Base-by-base conservation (phyloP, 2,797 vertebrate species). In the Salmo trutta region DNA sequence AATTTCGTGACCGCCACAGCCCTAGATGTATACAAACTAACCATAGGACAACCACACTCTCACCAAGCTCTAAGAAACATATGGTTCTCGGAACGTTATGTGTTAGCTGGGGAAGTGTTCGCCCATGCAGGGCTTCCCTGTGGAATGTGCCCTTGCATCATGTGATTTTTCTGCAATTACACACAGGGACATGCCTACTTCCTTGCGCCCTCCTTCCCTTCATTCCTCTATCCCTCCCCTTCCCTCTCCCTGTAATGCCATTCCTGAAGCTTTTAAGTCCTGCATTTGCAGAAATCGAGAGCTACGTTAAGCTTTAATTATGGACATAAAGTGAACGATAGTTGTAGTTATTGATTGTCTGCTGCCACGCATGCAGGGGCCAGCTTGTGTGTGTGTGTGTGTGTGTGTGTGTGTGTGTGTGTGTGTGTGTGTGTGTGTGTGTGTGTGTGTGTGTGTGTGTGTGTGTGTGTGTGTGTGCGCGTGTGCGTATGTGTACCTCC, bases 281-380 rank as follows among this genome's bases (percentile, higher is more conserved):
- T 71, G 64, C 75, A 56, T 82, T 81, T 81, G 82, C 74, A 77
- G 74, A 84, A 83, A 86, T 79, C 10, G 77, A 85, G 73, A 84
- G 82, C 79, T 81, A 80, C 80, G 79, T 87, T 87, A 90, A 90
- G 82, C 82, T 80, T 86, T 90, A 81, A 86, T 88, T 87, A 86
- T 78, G 24, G 74, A 71, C 78, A 79, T 88, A 88, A 88, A 88
- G 72, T 53, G 75, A 71, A 76, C 77, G 77, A 85, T 82, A 81
- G 78, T 79, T 79, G 77, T 54, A 76, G 77, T 88, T 82, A 82
- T 87, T 88, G 71, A 27, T 72, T 54, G 64, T 77, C 81, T 66
- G 71, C 74, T 72, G 47, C 64, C 74, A 64, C 33, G 62, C 8
- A 27, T 71, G 73, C 21, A 65, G 33, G 16, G 24, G 69, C 19